A percentile compares a stretch with the other conserved stretches of the same genome.
These are phyloP conservation scores for Amphipyra tragopoginis DNA, from an alignment of 2,888 invertebrate genomes.

Conservation along the genomic window DNA sequence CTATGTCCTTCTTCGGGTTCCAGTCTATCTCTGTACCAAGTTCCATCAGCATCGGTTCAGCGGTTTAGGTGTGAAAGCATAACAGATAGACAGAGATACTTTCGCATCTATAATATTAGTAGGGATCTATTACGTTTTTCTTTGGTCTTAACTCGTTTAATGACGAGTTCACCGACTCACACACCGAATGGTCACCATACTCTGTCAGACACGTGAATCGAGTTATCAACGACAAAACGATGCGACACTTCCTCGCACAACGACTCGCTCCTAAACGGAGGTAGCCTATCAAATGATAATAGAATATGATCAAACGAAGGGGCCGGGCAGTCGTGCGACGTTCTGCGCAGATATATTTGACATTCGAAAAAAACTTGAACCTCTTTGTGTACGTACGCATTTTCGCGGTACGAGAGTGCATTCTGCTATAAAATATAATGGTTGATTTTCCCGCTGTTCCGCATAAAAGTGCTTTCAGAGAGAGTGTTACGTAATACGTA, in stretches of 20 bases:
- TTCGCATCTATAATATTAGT: no score
- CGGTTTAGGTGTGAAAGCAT: no score
- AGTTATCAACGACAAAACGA: conserved; percentile 65
- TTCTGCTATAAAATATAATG: conserved; percentile 73
- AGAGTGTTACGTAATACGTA: conserved; percentile 63
- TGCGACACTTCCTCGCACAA: conserved; percentile 72
- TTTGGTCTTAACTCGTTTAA: conserved; percentile 11
- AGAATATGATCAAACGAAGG: conserved; percentile 79
- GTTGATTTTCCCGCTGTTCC: conserved; percentile 60
- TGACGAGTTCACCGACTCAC: conserved; percentile 70
- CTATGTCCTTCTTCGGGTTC: no score
- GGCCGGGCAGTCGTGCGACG: conserved; percentile 79
- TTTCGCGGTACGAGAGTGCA: conserved; percentile 64
- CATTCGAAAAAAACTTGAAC: conserved; percentile 54
- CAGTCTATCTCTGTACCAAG: no score
- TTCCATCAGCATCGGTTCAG: no score
- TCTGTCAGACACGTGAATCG: conserved; percentile 55
- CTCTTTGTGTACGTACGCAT: conserved; percentile 29
- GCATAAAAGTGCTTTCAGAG: conserved; percentile 62
- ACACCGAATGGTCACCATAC: conserved; percentile 53
- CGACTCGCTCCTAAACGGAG: conserved; percentile 83
- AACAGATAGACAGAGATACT: no score
- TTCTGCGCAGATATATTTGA: conserved; percentile 77
- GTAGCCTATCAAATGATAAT: conserved; percentile 87
- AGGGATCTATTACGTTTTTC: background rate